Evolutionary conservation across 2,797 vertebrate species (phyloP), one percentile per base, ranked within the genome.

Genomic region (Rhinoraja longicauda): DNA sequence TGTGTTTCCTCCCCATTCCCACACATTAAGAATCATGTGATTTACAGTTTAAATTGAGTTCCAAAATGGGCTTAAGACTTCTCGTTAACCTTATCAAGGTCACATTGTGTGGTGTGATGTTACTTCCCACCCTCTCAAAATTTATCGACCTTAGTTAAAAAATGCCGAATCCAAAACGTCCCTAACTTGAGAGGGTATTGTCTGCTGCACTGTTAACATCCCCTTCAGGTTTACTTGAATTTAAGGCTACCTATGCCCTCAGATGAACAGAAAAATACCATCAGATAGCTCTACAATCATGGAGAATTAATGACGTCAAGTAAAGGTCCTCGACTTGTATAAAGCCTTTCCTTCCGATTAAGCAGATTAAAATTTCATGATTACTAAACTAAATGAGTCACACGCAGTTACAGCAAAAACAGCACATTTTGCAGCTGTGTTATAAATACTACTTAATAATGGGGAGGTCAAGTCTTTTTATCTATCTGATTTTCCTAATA

Each of bases 401-500:
- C 32, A 92, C 45, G 39, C 70, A 57, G 45, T 92, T 92, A 92
- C 90, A 73, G 72, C 90, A 75, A 92, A 92, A 92, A 92, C 90
- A 92, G 90, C 70, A 75, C 90, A 92, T 92, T 92, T 92, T 92
- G 90, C 90, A 92, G 90, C 90, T 92, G 90, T 92, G 90, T 73
- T 92, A 92, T 92, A 92, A 92, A 92, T 92, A 92, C 90, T 53
- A 92, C 90, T 92, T 92, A 92, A 92, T 92, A 92, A 92, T 45
- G 90, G 90, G 90, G 90, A 92, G 90, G 90, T 92, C 26, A 70
- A 92, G 90, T 92, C 90, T 92, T 92, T 92, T 92, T 92, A 92
- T 92, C 90, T 57, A 92, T 92, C 72, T 92, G 90, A 92, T 92
- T 92, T 92, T 92, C 90, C 90, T 75, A 92, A 92, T 92, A 92